Evolutionary conservation across 92 coral and sea anemone species (phyloP).

Genomic region (Diadumene lineata): DNA sequence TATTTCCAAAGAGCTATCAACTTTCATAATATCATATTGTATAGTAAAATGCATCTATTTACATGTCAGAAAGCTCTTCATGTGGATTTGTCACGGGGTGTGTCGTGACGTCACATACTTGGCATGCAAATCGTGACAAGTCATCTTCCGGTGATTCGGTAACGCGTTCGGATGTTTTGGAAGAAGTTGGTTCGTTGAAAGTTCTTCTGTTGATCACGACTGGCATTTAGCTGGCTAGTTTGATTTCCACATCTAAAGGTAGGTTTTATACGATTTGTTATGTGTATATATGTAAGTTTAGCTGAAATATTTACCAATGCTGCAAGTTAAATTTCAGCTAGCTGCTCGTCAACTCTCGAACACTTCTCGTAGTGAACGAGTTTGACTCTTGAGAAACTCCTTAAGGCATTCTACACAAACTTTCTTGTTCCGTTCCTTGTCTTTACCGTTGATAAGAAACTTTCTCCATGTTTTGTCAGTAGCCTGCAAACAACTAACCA

Average conservation of each 20-base stretch:
- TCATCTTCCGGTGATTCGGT: constrained; percentile 30
- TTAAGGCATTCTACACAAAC: neutral
- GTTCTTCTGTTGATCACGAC: constrained; percentile 36
- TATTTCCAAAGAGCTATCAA: neutral
- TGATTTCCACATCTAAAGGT: constrained; percentile 18
- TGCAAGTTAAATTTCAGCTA: constrained; percentile 10
- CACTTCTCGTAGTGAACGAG: constrained; percentile 19
- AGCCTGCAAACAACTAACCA: constrained; percentile 16
- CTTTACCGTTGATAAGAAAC: neutral
- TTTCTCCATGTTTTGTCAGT: neutral
- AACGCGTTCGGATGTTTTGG: constrained; percentile 38
- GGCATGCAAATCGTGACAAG: constrained; percentile 46
- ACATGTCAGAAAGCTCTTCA: neutral
- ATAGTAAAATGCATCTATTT: neutral
- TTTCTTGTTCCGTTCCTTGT: constrained; percentile 2
- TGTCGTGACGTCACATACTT: constrained; percentile 61
- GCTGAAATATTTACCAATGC: constrained; percentile 9
- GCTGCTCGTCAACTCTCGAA: neutral
- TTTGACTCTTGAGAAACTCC: constrained; percentile 4
- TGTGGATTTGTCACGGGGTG: constrained; percentile 45
- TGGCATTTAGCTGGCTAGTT: constrained; percentile 11
- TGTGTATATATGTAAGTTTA: constrained; percentile 24
- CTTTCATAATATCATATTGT: neutral
- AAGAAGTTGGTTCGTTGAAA: constrained; percentile 10
- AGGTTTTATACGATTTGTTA: neutral